Conservation (phyloP, 2,113 vertebrate genomes). For the Gallinago undulata region DNA sequence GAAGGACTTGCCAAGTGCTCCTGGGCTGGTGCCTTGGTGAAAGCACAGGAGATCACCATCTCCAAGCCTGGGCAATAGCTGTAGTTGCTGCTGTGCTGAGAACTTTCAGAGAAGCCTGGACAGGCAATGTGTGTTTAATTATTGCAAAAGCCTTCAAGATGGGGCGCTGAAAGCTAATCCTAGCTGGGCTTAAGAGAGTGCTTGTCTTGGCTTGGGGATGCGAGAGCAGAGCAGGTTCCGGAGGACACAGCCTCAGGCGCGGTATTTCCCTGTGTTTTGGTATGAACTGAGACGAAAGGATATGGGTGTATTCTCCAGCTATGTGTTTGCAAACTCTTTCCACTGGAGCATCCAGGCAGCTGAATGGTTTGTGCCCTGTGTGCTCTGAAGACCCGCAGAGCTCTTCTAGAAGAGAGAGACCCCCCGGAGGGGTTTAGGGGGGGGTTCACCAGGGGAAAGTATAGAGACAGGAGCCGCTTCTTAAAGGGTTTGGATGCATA, state of each 20-base stretch:
- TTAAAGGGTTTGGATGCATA: not conserved
- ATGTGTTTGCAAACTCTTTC: not conserved
- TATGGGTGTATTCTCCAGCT: not conserved
- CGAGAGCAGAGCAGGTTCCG: not conserved
- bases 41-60: not conserved
- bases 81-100: not conserved
- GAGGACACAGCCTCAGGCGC: fast-evolving
- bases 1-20: not conserved
- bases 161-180: not conserved
- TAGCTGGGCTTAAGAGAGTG: not conserved
- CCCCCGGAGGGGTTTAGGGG: not conserved
- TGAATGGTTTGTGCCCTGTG: fast-evolving
- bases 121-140: not conserved
- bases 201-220: not conserved
- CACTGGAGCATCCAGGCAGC: not conserved
- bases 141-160: not conserved
- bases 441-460: not conserved
- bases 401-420: not conserved
- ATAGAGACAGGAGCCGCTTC: fast-evolving
- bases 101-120: not conserved
- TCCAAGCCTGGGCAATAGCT: not conserved
- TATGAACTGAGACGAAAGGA: not conserved
- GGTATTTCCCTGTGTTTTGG: not conserved
- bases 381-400: not conserved
- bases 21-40: not conserved